phyloP scores from a whole-genome alignment of 2,797 vertebrate species.

The Limosa lapponica region DNA sequence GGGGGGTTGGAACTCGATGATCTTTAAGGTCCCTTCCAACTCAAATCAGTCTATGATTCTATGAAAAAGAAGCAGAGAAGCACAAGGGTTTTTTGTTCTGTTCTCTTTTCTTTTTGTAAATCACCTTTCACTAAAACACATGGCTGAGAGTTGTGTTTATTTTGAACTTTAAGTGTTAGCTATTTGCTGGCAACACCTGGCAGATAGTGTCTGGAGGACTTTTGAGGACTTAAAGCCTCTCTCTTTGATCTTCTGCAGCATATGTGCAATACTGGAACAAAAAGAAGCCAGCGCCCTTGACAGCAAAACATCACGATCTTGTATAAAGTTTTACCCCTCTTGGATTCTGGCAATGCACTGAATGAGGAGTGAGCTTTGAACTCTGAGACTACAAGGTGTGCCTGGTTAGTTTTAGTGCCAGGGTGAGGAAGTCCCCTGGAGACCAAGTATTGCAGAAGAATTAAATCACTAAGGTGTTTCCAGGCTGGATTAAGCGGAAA shows the following conservation, averaged over 20 bases:
- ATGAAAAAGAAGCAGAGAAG: not conserved
- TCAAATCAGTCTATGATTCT: not conserved
- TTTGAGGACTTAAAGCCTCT: not conserved
- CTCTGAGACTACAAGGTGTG: not conserved
- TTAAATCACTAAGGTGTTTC: not conserved
- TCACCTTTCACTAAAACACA: not conserved
- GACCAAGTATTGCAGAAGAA: not conserved
- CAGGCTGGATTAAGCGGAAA: constrained; percentile 18
- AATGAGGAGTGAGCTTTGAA: not conserved
- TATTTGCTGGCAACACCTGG: not conserved
- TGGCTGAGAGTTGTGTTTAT: not conserved
- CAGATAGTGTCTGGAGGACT: not conserved
- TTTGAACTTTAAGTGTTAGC: not conserved
- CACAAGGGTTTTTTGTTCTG: accelerated
- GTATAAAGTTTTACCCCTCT: not conserved
- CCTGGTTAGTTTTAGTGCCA: not conserved
- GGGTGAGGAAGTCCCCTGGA: not conserved
- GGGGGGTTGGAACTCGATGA: not conserved
- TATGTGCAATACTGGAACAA: not conserved
- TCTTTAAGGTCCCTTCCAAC: not conserved
- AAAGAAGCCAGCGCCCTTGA: not conserved
- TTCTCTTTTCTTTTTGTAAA: not conserved
- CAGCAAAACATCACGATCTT: not conserved
- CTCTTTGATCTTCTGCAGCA: not conserved
- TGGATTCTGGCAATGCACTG: not conserved